Conservation (phyloP, 2,113 vertebrate genomes). For the Synchiropus splendidus region DNA sequence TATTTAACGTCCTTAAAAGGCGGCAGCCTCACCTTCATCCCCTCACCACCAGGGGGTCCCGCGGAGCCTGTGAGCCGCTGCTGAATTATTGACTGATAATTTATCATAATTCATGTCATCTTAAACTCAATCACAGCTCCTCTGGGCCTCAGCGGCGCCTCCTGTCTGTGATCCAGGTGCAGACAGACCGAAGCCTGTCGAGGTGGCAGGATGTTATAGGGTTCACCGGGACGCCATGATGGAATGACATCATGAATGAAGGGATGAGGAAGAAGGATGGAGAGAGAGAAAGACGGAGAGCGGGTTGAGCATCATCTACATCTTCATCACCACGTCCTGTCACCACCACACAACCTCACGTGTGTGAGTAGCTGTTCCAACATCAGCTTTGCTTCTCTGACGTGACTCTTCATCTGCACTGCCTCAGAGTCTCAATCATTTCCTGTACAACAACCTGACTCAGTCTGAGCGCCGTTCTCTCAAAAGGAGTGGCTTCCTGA, state of each 20-base stretch:
- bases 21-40: constrained; percentile 42
- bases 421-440: no score
- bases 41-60: constrained; percentile 54
- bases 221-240: neutral
- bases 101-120: constrained; percentile 66
- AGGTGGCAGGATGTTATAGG: constrained; percentile 24
- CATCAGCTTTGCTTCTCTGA: no score
- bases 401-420: no score
- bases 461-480: no score
- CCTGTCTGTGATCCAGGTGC: constrained; percentile 24
- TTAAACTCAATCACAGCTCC: constrained; percentile 47
- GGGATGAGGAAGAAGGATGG: no score
- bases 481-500: no score
- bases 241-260: neutral
- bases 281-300: no score
- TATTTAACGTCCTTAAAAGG: constrained; percentile 70
- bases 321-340: no score
- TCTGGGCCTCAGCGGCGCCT: constrained; percentile 18
- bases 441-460: no score
- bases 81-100: constrained; percentile 71
- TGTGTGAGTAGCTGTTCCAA: no score
- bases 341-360: no score
- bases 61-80: constrained; percentile 34
- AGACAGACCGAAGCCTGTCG: constrained; percentile 13
- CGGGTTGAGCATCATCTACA: no score